Conservation (phyloP, 2,797 vertebrate genomes). For the Thamnophis elegans region DNA sequence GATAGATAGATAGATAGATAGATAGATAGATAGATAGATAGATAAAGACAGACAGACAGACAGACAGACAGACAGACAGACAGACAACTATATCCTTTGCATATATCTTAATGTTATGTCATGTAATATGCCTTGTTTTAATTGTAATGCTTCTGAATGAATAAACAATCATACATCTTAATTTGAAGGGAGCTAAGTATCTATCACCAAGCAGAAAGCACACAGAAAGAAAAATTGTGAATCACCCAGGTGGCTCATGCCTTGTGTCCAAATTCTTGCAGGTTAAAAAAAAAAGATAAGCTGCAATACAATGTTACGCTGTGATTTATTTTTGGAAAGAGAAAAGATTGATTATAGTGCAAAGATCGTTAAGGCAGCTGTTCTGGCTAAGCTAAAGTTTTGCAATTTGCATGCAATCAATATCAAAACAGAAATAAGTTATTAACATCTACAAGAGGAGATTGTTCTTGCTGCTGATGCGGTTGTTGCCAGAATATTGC, state of each 20-base stretch:
- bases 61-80: not conserved
- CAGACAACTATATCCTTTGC: not conserved
- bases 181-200: not conserved
- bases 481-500: not conserved
- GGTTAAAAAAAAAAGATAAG: not conserved
- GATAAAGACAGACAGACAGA: too few relatives aligned
- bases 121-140: not conserved
- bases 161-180: not conserved
- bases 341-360: not conserved
- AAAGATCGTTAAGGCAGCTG: constrained; percentile 2
- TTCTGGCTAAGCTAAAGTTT: not conserved
- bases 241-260: constrained; percentile 34
- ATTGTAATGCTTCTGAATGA: not conserved
- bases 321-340: constrained; percentile 3
- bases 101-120: not conserved
- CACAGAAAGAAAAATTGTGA: not conserved
- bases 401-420: constrained; percentile 9
- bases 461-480: not conserved
- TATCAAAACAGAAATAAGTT: not conserved
- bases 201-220: constrained; percentile 37
- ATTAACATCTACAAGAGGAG: not conserved
- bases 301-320: not conserved
- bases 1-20: too few relatives aligned
- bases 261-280: constrained; percentile 16
- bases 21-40: too few relatives aligned